Base-by-base conservation (phyloP, 2,888 invertebrate genomes). In the Drosophila diplacantha region DNA sequence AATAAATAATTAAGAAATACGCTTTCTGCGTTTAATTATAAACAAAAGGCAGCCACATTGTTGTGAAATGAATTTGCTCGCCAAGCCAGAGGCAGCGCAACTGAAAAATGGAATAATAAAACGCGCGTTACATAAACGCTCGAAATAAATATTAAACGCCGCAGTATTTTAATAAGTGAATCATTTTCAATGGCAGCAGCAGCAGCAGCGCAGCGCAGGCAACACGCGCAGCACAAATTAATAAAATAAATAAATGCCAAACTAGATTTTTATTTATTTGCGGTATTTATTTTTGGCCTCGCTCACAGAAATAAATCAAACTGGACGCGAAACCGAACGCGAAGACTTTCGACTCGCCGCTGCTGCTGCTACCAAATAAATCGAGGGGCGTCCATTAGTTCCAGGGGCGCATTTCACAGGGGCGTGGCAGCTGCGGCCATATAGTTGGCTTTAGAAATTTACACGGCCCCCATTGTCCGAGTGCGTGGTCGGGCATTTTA, bases 1-100 rank as follows among this genome's bases (percentile, higher is more conserved):
- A 84, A 82, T 84, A 82, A 82, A 82, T 82, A 82, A 82, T 84
- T 84, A 82, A 76, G 77, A 78, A 76, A 76, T 75, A 80, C 81
- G 81, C 78, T 73, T 68, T 69, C 73, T 73, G 66, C 70, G 74
- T 69, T 78, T 81, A 79, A 83, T 83, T 81, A 83, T 81, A 81
- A 81, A 83, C 80, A 81, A 73, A 49, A 49, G 60, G 51, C 54
- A 52, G 44, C 43, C 39, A 50, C 41, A 52, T 62, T 70, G 64
- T 71, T 73, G 55, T 47, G 64, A 64, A 64, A 55, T 37, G 54
- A 61, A 61, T 61, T 61, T 58, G 58, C 58, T 57, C 29, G 43
- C 58, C 7, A 24, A 29, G 43, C 26, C 54, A 39, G 32, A 32
- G 44, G 12, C 43, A 41, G 22, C 22, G 22, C 7, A 47, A 52